Base-by-base conservation (phyloP, 2,888 invertebrate species). In the Parelbella ahira region DNA sequence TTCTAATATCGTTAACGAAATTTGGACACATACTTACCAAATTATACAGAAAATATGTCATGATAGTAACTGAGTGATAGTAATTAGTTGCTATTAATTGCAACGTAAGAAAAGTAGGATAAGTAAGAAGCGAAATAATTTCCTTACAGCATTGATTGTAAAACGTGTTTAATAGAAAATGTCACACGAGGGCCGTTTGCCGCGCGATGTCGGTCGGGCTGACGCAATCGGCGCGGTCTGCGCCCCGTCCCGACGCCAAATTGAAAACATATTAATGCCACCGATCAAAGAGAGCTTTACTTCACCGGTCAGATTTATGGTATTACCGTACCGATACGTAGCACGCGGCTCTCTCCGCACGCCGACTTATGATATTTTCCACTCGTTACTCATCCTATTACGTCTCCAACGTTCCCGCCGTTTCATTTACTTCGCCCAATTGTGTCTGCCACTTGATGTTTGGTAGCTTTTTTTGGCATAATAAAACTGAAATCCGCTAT, bases 221-320 rank as follows among this genome's bases (percentile, higher is more conserved):
- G 81, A 81, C 83, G 86, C 68, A 76, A 76, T 56, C 50, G 50
- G 60, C 55, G 52, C 68, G 57, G 78, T 76, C 79, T 79, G 77
- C 66, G 54, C 56, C 50, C 60, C 59, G 71, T 77, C 79, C 63
- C 68, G 69, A 67, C 71, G 73, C 68, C 67, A 71, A 73, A 81
- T 81, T 61, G 70, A 75, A 80, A 78, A 77, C 77, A 75, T 67
- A 82, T 84, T 75, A 80, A 76, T 66, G 60, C 70, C 68, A 50
- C 72, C 67, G 82, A 84, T 86, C 82, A 81, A 82, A 83, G 81
- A 64, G 59, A 76, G 66, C 58, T 74, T 66, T 74, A 64, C 69
- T 66, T 63, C 58, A 58, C 54, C 47, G 50, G 32, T 44, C n/a
- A 42, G 48, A 56, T 58, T 58, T 51, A 58, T 45, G 48, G 49